Evolutionary conservation across 2,888 invertebrate species (phyloP).

Genomic region (Theretra japonica): DNA sequence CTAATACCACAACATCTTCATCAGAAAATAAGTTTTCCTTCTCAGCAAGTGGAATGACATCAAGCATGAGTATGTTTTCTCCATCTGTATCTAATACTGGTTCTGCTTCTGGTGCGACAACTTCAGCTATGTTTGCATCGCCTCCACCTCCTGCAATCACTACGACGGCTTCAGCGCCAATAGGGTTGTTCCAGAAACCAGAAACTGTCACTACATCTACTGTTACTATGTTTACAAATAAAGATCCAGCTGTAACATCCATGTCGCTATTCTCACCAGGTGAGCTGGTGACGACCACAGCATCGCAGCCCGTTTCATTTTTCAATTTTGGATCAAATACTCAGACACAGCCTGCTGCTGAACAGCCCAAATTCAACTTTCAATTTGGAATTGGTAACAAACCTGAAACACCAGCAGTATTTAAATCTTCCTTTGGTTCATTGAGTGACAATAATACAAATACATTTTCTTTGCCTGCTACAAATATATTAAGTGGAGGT

Average conservation of each 20-base stretch:
- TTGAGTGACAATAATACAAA: conserved; percentile 33
- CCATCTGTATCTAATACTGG: neutral
- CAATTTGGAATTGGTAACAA: conserved; percentile 56
- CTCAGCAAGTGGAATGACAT: conserved; percentile 12
- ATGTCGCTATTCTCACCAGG: conserved; percentile 42
- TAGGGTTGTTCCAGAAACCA: conserved; percentile 50
- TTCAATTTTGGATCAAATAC: conserved; percentile 62
- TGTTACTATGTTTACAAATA: conserved; percentile 26
- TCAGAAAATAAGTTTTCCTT: conserved; percentile 25
- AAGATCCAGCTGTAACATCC: conserved; percentile 10
- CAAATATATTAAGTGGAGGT: conserved; percentile 37
- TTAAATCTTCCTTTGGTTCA: conserved; percentile 49
- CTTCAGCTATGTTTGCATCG: conserved; percentile 37
- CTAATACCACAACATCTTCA: neutral
- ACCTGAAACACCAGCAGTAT: conserved; percentile 46
- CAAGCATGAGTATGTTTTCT: conserved; percentile 15
- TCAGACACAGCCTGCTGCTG: conserved; percentile 45
- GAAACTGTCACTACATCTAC: conserved; percentile 40
- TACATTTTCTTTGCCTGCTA: conserved; percentile 35
- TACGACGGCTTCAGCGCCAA: conserved; percentile 40
- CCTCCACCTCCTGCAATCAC: conserved; percentile 35
- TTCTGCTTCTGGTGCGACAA: neutral
- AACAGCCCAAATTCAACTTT: conserved; percentile 66
- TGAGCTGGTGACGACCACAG: conserved; percentile 36
- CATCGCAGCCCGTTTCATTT: conserved; percentile 46